Conservation (phyloP, 2,113 vertebrate species). For the Lophotis ruficrista region DNA sequence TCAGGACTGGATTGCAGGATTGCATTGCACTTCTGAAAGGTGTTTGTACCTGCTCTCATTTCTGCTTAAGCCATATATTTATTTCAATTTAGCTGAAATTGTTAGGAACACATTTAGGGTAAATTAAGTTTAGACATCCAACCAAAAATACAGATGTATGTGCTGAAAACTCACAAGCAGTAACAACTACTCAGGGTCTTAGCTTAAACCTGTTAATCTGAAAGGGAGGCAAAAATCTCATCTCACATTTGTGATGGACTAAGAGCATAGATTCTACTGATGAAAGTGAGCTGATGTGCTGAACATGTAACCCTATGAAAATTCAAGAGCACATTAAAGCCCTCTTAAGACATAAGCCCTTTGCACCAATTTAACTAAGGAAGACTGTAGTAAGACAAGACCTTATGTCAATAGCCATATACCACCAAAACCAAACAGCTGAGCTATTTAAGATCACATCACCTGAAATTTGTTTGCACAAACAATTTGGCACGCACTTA, state of each 20-base stretch:
- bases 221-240: not conserved
- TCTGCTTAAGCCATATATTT: not conserved
- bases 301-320: not conserved
- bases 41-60: not conserved
- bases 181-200: not conserved
- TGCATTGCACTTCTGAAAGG: not conserved
- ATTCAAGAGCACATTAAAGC: not conserved
- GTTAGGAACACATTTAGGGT: not conserved
- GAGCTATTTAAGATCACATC: not conserved
- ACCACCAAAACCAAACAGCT: not conserved
- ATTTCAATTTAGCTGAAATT: constrained; percentile 14
- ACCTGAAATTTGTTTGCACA: constrained; percentile 8
- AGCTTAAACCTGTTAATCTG: not conserved
- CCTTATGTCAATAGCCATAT: not conserved
- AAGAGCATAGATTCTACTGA: not conserved
- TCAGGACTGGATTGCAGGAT: not conserved
- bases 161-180: not conserved
- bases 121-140: not conserved
- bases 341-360: not conserved
- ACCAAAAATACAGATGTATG: not conserved
- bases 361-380: not conserved
- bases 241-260: not conserved
- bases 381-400: not conserved
- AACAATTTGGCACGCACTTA: not conserved
- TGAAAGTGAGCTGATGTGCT: not conserved